phyloP scores from a whole-genome alignment of 2,113 vertebrate genomes.

The Dinomys branickii region DNA sequence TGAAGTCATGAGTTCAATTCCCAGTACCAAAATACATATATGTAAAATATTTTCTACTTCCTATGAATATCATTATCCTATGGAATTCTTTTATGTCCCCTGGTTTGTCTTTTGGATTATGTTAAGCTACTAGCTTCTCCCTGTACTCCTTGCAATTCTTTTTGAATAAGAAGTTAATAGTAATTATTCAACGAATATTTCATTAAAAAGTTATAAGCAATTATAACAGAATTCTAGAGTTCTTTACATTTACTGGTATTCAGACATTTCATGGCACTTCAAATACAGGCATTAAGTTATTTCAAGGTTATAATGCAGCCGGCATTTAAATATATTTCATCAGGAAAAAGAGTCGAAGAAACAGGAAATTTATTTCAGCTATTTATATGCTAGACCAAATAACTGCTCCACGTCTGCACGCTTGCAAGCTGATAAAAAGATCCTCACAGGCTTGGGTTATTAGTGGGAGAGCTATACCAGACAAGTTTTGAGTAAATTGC shows the following conservation, averaged over 20 bases:
- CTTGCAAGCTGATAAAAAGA: slow-evolving; percentile 37
- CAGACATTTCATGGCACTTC: slow-evolving; percentile 47
- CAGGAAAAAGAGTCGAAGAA: slow-evolving; percentile 41
- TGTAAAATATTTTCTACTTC: neutral
- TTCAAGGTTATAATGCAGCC: slow-evolving; percentile 62
- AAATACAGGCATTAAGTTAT: slow-evolving; percentile 30
- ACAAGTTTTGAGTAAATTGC: slow-evolving; percentile 51
- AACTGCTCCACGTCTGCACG: neutral
- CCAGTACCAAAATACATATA: too few species aligned
- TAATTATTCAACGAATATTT: slow-evolving; percentile 57
- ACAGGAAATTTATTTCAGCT: slow-evolving; percentile 65
- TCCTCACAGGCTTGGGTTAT: slow-evolving; percentile 16
- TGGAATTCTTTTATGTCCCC: neutral
- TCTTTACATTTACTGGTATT: slow-evolving; percentile 53
- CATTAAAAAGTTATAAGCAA: slow-evolving; percentile 3
- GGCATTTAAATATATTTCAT: slow-evolving; percentile 65
- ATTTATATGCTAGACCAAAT: slow-evolving; percentile 69
- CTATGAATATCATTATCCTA: neutral
- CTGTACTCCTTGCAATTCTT: slow-evolving; percentile 41
- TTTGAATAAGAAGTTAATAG: slow-evolving; percentile 49
- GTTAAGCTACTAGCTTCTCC: neutral
- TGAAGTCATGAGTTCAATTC: too few species aligned
- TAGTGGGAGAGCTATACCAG: slow-evolving; percentile 1
- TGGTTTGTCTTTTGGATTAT: neutral
- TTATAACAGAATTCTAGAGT: slow-evolving; percentile 57